Conservation (phyloP, 2,888 invertebrate genomes). For the Apotomis betuletana region DNA sequence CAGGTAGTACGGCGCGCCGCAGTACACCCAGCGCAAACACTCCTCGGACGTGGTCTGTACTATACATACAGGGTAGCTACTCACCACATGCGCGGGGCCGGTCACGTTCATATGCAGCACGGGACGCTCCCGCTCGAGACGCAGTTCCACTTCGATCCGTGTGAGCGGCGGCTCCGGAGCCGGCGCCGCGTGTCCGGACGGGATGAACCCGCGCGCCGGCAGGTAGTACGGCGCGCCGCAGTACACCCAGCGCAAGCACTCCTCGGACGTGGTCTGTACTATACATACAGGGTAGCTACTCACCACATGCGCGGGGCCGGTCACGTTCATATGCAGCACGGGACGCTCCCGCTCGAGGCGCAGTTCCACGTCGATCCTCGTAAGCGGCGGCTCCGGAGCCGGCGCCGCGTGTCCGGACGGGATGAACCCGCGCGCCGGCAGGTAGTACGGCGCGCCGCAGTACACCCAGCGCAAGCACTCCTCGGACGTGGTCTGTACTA, state of each 20-base stretch:
- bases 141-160: constrained; percentile 75
- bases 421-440: constrained; percentile 88
- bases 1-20: constrained; percentile 91
- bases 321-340: constrained; percentile 6
- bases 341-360: constrained; percentile 30
- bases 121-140: constrained; percentile 16
- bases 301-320: constrained; percentile 56
- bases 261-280: constrained; percentile 46
- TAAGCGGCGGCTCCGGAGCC: constrained; percentile 75
- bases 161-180: constrained; percentile 78
- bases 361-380: constrained; percentile 77
- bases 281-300: too few relatives aligned
- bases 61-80: too few relatives aligned
- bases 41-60: constrained; percentile 54
- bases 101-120: constrained; percentile 12
- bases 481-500: constrained; percentile 36
- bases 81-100: constrained; percentile 55
- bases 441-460: constrained; percentile 91
- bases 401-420: constrained; percentile 86
- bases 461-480: constrained; percentile 86
- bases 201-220: constrained; percentile 87
- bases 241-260: constrained; percentile 86
- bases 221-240: constrained; percentile 92
- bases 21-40: constrained; percentile 87
- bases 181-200: constrained; percentile 85